Evolutionary conservation across 2,888 invertebrate genomes (phyloP), one percentile per base, ranked within the genome.

Genomic region (Lasioglossum zephyrum): DNA sequence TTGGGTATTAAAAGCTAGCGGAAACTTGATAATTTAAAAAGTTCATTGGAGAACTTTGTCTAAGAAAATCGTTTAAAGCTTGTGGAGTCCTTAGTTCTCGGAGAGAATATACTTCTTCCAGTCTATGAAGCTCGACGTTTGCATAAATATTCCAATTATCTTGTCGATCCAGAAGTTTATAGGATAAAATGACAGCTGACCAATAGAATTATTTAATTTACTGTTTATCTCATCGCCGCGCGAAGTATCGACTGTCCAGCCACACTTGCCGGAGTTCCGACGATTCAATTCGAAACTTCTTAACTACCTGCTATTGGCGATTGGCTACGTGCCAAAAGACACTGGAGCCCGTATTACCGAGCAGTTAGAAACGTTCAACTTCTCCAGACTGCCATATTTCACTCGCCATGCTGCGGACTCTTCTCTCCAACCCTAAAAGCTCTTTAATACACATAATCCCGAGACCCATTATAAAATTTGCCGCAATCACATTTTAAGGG

Each of bases 271-370:
- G 47, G 44, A 31, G 72, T 31, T 73, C 26, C 72, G 72, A 73
- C 26, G 31, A 18, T 18, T 47, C 72, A 31, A 47, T 47, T 47
- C 26, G 47, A 47, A 73, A 73, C 47, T 73, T 73, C 18, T 26
- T 31, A 73, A 73, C 47, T 26, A 9, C 6, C 72, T 73, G 47
- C 72, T 31, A n/a, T 47, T 73, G 72, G 31, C 44, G 47, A 73
- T 73, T 73, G 47, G 66, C 26, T 73, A 47, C 72, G 6, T 47
- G 26, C 72, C 41, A 73, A 47, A 73, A 31, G 18, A 47, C 16
- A 26, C 16, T 2, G 26, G 53, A 44, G 44, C 70, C 41, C 44
- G 70, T 13, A 70, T 44, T 44, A 16, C 26, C n/a, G 26, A 73
- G 72, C 26, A 18, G 47, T 47, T 31, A 1, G 72, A 39, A 47